Conservation (phyloP, 2,797 vertebrate species). For the Novumbra hubbsi region DNA sequence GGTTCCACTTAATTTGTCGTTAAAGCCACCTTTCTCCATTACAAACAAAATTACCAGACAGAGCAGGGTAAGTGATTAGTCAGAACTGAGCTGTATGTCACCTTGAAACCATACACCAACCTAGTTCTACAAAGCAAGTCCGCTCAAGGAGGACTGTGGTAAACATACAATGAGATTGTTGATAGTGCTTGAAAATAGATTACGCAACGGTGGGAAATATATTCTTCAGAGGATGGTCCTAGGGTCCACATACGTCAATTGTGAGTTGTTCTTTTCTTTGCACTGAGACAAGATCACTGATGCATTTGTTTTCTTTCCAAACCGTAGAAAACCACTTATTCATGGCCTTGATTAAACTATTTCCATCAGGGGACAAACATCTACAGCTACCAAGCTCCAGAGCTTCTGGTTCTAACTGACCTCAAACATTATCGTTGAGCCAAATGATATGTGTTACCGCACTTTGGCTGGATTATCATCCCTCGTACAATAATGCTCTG, state of each 20-base stretch:
- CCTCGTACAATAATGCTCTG: neutral
- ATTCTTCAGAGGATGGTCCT: no score
- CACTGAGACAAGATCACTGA: neutral
- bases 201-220: no score
- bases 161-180: neutral
- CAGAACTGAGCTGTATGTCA: neutral
- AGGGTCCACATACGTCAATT: no score
- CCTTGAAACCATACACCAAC: neutral
- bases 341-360: neutral
- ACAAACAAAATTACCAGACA: constrained; percentile 60
- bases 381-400: constrained; percentile 3
- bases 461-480: constrained; percentile 6
- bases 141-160: neutral
- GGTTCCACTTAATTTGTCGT: constrained; percentile 55
- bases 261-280: neutral
- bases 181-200: neutral
- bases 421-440: constrained; percentile 1
- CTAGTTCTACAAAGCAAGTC: neutral
- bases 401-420: constrained; percentile 11
- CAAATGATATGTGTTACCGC: constrained; percentile 8
- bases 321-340: neutral
- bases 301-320: neutral
- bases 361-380: neutral
- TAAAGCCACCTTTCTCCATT: constrained; percentile 40
- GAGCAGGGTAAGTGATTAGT: constrained; percentile 51